Conservation (phyloP, 2,797 vertebrate species). For the Distichodus sexfasciatus region DNA sequence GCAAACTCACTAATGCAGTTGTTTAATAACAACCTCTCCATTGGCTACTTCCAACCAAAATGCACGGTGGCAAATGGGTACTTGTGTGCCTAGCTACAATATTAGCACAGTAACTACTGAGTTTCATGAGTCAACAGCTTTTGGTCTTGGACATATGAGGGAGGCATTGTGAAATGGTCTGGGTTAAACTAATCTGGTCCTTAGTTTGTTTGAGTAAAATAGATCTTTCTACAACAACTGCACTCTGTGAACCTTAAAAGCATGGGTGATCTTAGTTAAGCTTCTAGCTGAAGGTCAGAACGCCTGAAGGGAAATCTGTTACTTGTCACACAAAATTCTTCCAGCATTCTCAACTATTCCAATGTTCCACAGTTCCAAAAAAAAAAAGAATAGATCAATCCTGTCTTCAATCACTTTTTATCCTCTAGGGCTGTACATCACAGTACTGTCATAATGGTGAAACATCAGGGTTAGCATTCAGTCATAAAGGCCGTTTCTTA, state of each 20-base stretch:
- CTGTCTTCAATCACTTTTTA: slow-evolving; percentile 10
- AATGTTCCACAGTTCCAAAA: no score
- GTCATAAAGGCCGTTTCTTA: background rate
- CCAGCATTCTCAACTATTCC: slow-evolving; percentile 32
- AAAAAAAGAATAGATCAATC: background rate
- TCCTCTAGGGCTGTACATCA: background rate
- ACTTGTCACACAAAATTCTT: slow-evolving; percentile 50
- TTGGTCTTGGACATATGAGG: background rate
- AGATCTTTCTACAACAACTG: slow-evolving; percentile 1
- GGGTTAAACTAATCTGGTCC: background rate
- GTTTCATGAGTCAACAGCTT: slow-evolving; percentile 4
- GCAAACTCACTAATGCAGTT: slow-evolving; percentile 59
- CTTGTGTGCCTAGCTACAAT: slow-evolving; percentile 14
- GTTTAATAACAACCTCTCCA: slow-evolving; percentile 46
- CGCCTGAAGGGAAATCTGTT: slow-evolving; percentile 33
- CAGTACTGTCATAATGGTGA: slow-evolving; percentile 7
- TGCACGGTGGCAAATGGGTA: slow-evolving; percentile 8
- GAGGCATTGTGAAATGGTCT: background rate
- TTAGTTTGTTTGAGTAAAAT: background rate
- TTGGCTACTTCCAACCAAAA: slow-evolving; percentile 32
- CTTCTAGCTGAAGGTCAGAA: background rate
- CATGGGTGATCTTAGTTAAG: background rate
- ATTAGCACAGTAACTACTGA: slow-evolving; percentile 13
- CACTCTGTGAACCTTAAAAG: background rate
- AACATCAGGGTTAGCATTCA: slow-evolving; percentile 10